These are phyloP conservation scores for Teleogryllus occipitalis DNA, from an alignment of 1,140 invertebrate genomes.

Conservation along the genomic window DNA sequence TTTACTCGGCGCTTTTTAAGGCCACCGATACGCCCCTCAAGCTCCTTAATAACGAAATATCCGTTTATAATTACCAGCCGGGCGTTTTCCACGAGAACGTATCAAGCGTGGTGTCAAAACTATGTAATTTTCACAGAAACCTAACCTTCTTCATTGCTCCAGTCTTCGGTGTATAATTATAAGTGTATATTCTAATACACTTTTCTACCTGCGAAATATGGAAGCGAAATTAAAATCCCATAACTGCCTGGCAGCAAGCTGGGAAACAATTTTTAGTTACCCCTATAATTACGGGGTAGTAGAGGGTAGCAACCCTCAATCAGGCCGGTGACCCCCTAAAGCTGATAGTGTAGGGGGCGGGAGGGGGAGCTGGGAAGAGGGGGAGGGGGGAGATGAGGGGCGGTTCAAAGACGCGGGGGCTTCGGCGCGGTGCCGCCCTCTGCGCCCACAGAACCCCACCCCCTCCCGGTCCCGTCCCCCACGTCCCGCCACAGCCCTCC, in stretches of 20 bases:
- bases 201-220: conserved; percentile 1
- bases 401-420: too few species aligned
- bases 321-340: neutral
- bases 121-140: conserved; percentile 1
- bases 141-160: conserved; percentile 3
- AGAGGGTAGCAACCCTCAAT: neutral
- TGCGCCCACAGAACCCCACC: neutral
- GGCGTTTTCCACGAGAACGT: neutral
- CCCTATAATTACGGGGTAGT: conserved; percentile 3
- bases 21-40: neutral
- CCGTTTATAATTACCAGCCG: neutral
- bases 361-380: too few species aligned
- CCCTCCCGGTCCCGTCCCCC: too few species aligned
- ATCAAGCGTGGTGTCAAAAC: neutral
- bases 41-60: conserved; percentile 5
- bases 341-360: neutral
- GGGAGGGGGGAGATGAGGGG: neutral
- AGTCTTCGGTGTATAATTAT: neutral
- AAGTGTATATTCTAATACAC: conserved; percentile 2
- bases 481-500: too few species aligned
- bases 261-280: neutral
- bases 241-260: neutral
- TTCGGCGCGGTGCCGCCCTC: neutral
- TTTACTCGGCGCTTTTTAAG: neutral
- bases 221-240: neutral